Evolutionary conservation across 2,113 vertebrate species (phyloP).

Genomic region (Percopsis transmontana): DNA sequence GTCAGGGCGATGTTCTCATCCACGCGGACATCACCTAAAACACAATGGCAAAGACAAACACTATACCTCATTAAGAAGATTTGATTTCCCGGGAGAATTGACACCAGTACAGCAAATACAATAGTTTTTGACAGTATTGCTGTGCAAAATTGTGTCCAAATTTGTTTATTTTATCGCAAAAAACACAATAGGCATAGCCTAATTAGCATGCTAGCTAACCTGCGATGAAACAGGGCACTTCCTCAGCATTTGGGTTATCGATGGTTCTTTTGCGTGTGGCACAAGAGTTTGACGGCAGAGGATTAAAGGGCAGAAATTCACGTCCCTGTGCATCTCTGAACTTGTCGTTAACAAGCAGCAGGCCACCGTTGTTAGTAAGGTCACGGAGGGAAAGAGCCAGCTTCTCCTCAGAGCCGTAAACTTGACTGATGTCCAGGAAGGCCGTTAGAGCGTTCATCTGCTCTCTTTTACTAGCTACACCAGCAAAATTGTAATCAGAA

Average conservation of each 20-base stretch:
- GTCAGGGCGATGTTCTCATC: conserved; percentile 71
- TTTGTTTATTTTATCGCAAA: background rate
- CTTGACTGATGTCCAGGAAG: conserved; percentile 71
- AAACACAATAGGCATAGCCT: background rate
- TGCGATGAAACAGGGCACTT: conserved; percentile 74
- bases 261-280: conserved; percentile 55
- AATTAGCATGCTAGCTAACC: conserved; percentile 57
- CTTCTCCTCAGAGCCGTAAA: conserved; percentile 68
- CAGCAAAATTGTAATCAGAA: conserved; percentile 45
- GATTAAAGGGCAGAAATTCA: conserved; percentile 74
- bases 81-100: too few species aligned
- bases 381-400: conserved; percentile 59
- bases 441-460: conserved; percentile 78
- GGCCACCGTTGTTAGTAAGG: conserved; percentile 58
- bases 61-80: background rate
- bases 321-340: conserved; percentile 57
- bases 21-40: conserved; percentile 68
- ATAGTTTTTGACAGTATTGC: too few species aligned
- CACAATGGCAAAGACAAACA: background rate
- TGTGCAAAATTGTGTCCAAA: background rate
- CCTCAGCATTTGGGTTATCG: conserved; percentile 15
- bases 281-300: conserved; percentile 49
- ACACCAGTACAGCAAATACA: too few species aligned
- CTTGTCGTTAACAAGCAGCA: conserved; percentile 66
- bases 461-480: conserved; percentile 12